phyloP scores from a whole-genome alignment of 1,140 invertebrate species.

The Stenopsyche tienmushanensis region DNA sequence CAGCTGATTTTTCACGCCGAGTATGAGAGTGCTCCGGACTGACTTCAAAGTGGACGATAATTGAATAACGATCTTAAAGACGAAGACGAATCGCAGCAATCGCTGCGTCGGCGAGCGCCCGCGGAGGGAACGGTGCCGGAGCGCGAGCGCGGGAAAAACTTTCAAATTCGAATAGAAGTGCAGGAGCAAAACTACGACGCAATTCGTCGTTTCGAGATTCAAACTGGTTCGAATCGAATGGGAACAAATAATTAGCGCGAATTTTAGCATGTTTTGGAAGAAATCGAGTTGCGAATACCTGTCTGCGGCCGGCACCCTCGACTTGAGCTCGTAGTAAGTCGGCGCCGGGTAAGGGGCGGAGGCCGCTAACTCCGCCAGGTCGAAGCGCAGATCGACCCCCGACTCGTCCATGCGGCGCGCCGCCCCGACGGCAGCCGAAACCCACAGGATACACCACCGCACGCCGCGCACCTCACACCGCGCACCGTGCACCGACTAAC shows the following conservation, averaged over 20 bases:
- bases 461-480: not conserved
- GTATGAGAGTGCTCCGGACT: no score
- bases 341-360: conserved; percentile 45
- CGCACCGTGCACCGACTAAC: not conserved
- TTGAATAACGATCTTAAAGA: no score
- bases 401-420: conserved; percentile 15
- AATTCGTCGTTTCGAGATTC: conserved; percentile 43
- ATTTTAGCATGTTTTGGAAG: not conserved
- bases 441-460: conserved; percentile 23
- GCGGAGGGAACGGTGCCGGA: conserved; percentile 32
- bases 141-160: no score
- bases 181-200: no score
- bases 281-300: conserved; percentile 52
- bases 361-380: not conserved
- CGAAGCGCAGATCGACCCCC: not conserved
- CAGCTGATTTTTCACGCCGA: not conserved
- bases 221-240: conserved; percentile 19
- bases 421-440: conserved; percentile 19
- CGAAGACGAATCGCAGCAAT: no score
- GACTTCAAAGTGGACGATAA: no score
- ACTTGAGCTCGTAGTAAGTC: conserved; percentile 69
- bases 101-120: conserved; percentile 43
- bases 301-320: conserved; percentile 63
- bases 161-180: no score
- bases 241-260: not conserved